Evolutionary conservation across 2,797 vertebrate species (phyloP).

Genomic region (Sebastes vulpes): DNA sequence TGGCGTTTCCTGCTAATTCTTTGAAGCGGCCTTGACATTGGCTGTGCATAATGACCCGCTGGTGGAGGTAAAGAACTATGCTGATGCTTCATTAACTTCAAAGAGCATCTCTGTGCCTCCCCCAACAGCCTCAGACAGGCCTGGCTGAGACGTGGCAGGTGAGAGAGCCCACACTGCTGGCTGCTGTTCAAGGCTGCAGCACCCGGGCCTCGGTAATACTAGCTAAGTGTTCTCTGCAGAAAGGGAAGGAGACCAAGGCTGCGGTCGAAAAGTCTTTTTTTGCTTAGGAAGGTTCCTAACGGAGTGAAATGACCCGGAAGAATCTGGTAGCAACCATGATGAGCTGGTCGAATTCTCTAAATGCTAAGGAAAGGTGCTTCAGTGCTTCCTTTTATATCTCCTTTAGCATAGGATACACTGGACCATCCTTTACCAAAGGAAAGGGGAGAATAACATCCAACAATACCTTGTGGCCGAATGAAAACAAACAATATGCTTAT

Average conservation of each 20-base stretch:
- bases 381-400: too few relatives aligned
- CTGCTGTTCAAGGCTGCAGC: constrained; percentile 71
- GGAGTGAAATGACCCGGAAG: too few relatives aligned
- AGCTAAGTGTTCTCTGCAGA: constrained; percentile 48
- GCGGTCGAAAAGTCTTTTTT: too few relatives aligned
- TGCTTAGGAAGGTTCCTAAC: too few relatives aligned
- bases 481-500: too few relatives aligned
- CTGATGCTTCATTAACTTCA: constrained; percentile 80
- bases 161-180: constrained; percentile 57
- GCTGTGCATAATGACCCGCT: constrained; percentile 53
- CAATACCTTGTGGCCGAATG: too few relatives aligned
- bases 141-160: constrained; percentile 52
- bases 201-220: background rate
- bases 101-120: constrained; percentile 62
- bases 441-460: too few relatives aligned
- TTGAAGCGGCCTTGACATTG: constrained; percentile 55
- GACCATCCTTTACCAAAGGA: too few relatives aligned
- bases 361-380: too few relatives aligned
- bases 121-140: constrained; percentile 48
- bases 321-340: too few relatives aligned
- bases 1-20: constrained; percentile 10
- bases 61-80: constrained; percentile 57
- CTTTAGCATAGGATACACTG: too few relatives aligned
- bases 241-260: constrained; percentile 23
- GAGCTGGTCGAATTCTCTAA: too few relatives aligned